Evolutionary conservation across 2,113 vertebrate genomes (phyloP), one percentile per base, ranked within the genome.

Genomic region (Notarius quadriscutis): DNA sequence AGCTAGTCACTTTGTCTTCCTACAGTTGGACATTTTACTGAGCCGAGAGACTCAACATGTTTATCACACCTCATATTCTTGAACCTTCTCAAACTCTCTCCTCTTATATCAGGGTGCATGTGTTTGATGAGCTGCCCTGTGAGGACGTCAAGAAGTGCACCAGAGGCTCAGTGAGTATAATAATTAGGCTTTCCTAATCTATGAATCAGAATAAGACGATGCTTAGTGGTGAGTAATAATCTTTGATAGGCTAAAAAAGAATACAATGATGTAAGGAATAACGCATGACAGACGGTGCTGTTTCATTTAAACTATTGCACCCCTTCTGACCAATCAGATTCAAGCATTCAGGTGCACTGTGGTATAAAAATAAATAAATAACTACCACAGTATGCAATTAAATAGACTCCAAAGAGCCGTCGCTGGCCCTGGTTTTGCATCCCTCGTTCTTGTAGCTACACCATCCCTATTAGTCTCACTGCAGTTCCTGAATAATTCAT

Each of bases 131-230:
- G 74, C 77, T 91, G 22, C 90, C 90, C 20, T 90, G 78, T 14
- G 91, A 93, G 60, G 91, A 92, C 11, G 69, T 90, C 62, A 92
- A 93, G 89, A 92, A 91, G 84, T 91, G 90, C 86, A 90, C 90
- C 84, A 80, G 92, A 50, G 90, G 84, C 41, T 92, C 90, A 30
- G 92, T 93, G 80, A 92, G 92, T 91, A 25, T 71, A 6, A 22
- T 2, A 57, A 57, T 41, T 41, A 41, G 58, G 20, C 1, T 20
- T 60, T 60, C 18, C 18, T 22, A 65, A n/a, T 65, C 22, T 65
- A n/a, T 15, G 27, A 69, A 72, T 72, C 15, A 72, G 30, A 48
- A 72, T 72, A 69, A 30, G n/a, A 69, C 67, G 9, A 0, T 48
- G 41, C 5, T 20, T 72, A 41, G 8, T 41, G 15, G 11, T 41